Base-by-base conservation (phyloP, 2,888 invertebrate genomes). In the Ecliptopera silaceata region DNA sequence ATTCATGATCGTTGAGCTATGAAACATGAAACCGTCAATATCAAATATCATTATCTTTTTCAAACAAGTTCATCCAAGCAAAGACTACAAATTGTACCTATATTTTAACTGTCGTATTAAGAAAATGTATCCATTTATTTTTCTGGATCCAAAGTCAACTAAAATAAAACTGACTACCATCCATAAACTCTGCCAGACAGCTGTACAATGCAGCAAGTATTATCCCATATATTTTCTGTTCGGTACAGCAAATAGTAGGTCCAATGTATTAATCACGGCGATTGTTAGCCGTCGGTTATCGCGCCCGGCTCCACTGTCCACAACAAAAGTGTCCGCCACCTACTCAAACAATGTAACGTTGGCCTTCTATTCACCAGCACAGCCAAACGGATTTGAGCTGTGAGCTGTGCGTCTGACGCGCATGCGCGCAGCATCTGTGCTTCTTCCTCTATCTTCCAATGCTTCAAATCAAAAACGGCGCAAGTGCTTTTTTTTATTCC, bases 341-440 rank as follows among this genome's bases (percentile, higher is more conserved):
- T 73, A 72, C 73, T 82, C 77, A 78, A 86, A 86, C 85, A 86
- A 85, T 86, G 82, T 42, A 77, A 68, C 72, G 66, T 68, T 69
- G 64, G 67, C 71, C 64, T 69, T 67, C 65, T 67, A 71, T 71
- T 68, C 74, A 79, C 77, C 68, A 67, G 75, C 70, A 74, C 73
- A 75, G 64, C 68, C 71, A 69, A 68, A 61, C 64, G 61, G 63
- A 68, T 59, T 61, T 60, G 55, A 69, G 63, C 71, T 73, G 80
- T 71, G 80, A 69, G 71, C 51, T 22, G 60, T 47, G 57, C 31
- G 47, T 59, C 63, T 38, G 77, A 77, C 77, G 73, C 90, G 90
- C 90, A 90, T 90, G 90, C 90, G 90, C 87, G 77, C 88, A 88
- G 88, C 91, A 88, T 90, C 90, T 88, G 86, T 84, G 81, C 80